phyloP scores from a whole-genome alignment of 2,888 invertebrate genomes.

The Dasysyrphus albostriatus region DNA sequence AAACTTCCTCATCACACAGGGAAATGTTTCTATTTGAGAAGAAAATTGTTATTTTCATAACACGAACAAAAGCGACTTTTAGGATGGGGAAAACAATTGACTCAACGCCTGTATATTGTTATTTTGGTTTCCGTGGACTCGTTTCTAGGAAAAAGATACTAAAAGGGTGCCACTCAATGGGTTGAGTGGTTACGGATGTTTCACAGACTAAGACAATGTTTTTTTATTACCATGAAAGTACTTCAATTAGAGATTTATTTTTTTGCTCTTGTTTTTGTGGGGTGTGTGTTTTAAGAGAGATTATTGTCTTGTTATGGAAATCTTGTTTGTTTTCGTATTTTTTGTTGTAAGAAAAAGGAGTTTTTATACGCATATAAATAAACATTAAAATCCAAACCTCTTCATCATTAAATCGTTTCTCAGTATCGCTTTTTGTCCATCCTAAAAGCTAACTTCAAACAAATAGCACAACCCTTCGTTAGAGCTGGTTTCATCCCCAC shows the following conservation, averaged over 20 bases:
- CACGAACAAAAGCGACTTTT: conserved; percentile 6
- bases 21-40: conserved; percentile 37
- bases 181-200: conserved; percentile 58
- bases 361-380: background rate
- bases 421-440: conserved; percentile 22
- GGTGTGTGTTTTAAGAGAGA: conserved; percentile 3
- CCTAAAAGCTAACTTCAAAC: background rate
- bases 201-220: conserved; percentile 25
- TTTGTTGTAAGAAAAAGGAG: background rate
- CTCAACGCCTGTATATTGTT: conserved; percentile 50
- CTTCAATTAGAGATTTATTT: conserved; percentile 34
- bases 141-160: conserved; percentile 17
- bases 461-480: background rate
- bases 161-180: conserved; percentile 40
- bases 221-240: conserved; percentile 15
- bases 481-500: background rate
- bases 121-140: conserved; percentile 32
- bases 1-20: conserved; percentile 2
- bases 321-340: background rate
- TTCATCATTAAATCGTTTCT: conserved; percentile 9
- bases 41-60: conserved; percentile 50
- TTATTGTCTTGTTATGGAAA: conserved; percentile 23
- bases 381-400: background rate
- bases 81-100: conserved; percentile 56
- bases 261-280: background rate